A percentile compares a stretch with the other conserved stretches of the same genome.
phyloP scores from a whole-genome alignment of 1,140 invertebrate species.

The Dermatophagoides farinae region DNA sequence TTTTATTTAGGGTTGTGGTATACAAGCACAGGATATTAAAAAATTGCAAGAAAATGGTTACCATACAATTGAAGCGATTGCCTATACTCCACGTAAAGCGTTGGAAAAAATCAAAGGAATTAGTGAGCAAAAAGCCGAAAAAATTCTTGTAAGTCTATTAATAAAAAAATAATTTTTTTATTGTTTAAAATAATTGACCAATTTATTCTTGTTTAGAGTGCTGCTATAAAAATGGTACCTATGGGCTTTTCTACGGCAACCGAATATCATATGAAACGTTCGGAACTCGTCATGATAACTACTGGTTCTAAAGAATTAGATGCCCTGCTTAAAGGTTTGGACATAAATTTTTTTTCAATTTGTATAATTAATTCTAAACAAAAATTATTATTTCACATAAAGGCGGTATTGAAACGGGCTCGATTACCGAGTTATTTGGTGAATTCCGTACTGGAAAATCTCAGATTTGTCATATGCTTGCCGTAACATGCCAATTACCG shows the following conservation, averaged over 20 bases:
- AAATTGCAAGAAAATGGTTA: conserved; percentile 80
- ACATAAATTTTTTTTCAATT: background rate
- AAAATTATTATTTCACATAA: conserved; percentile 25
- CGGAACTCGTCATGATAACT: conserved; percentile 55
- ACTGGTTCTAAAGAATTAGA: conserved; percentile 71
- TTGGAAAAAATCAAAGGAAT: conserved; percentile 83
- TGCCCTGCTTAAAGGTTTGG: conserved; percentile 43
- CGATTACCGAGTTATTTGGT: conserved; percentile 98
- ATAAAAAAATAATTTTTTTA: background rate
- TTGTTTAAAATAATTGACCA: background rate
- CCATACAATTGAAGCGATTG: conserved; percentile 83
- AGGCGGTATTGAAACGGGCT: conserved; percentile 96
- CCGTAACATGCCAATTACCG: conserved; percentile 73
- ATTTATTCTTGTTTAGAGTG: conserved; percentile 31
- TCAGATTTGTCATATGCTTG: conserved; percentile 87
- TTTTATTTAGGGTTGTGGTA: conserved; percentile 36
- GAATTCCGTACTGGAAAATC: conserved; percentile 97
- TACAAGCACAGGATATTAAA: conserved; percentile 71
- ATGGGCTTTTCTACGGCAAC: conserved; percentile 96
- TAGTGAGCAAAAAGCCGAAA: conserved; percentile 80
- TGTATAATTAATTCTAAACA: background rate
- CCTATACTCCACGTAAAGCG: conserved; percentile 78
- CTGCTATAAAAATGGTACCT: conserved; percentile 77
- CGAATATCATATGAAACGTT: conserved; percentile 78
- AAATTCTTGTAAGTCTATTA: conserved; percentile 45